Evolutionary conservation across 2,888 invertebrate species (phyloP), one percentile per base, ranked within the genome.

Genomic region (Stenchaetothrips biformis): DNA sequence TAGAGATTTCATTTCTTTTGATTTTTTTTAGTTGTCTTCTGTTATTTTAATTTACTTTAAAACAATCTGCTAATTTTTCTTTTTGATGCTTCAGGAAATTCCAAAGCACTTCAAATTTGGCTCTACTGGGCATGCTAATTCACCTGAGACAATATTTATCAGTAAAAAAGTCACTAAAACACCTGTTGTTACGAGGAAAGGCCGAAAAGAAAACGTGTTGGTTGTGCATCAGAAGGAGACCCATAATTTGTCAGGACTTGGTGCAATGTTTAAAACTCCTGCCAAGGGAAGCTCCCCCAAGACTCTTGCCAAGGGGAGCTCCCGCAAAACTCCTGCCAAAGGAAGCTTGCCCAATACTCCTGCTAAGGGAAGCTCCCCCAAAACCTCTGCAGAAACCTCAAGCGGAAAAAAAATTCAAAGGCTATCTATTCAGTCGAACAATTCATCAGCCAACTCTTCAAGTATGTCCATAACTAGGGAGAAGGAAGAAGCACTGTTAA

Each of bases 121-220:
- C 25, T 74, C 67, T 25, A 74, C 67, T 74, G 67, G 67, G 8
- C 67, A 74, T 74, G 67, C 67, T 25, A 74, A 74, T 21, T 74
- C 67, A 1, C 67, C 67, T 1, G 67, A 74, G 11, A 9, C 67
- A 21, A 74, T 74, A 25, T 25, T 74, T 11, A 74, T 74, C 25
- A 25, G 67, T 11, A n/a, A 25, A 25, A 74, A 74, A 25, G 67
- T 74, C 25, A 25, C 67, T 21, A 74, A 74, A 25, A 74, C 67
- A 25, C 67, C 67, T 21, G 67, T 74, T 21, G 67, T 25, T 21
- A 74, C 67, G 1, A 74, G 8, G 25, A 74, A 74, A 74, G 67
- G 67, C 8, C 21, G 67, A 7, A 74, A 74, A 21, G 67, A 3
- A 1, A 11, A n/a, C 11, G 25, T 74, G 25, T 11, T 74, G 21